Conservation (phyloP, 2,113 vertebrate species). For the Oceanodroma tethys region DNA sequence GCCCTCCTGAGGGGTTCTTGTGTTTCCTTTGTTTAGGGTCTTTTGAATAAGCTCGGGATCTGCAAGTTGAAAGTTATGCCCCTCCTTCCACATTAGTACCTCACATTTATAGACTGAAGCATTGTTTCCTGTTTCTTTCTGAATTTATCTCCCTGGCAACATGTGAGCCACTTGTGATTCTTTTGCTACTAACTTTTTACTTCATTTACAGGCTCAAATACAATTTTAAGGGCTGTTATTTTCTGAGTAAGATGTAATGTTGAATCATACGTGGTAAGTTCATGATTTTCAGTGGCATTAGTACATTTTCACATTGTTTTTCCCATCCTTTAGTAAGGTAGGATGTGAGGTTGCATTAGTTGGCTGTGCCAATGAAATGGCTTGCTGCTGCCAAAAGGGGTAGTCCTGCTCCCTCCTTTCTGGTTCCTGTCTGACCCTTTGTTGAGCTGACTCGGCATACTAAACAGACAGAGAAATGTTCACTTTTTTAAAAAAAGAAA, state of each 20-base stretch:
- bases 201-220: neutral
- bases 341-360: neutral
- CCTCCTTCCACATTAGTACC: conserved; percentile 27
- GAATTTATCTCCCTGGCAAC: conserved; percentile 48
- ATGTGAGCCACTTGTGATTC: neutral
- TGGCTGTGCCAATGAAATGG: neutral
- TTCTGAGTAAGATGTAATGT: neutral
- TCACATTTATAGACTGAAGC: conserved; percentile 7
- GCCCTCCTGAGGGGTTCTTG: neutral
- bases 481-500: neutral
- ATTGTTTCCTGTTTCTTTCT: conserved; percentile 41
- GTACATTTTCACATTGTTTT: neutral
- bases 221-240: neutral
- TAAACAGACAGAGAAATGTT: neutral
- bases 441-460: neutral
- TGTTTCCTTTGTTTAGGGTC: neutral
- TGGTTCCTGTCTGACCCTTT: neutral
- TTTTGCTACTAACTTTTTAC: neutral
- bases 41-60: neutral
- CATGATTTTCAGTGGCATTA: neutral
- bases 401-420: neutral
- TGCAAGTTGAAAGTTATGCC: neutral
- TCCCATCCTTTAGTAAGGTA: neutral
- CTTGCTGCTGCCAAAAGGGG: conserved; percentile 5
- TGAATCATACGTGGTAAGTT: neutral